phyloP scores from a whole-genome alignment of 2,113 vertebrate species.

The Excalfactoria chinensis region DNA sequence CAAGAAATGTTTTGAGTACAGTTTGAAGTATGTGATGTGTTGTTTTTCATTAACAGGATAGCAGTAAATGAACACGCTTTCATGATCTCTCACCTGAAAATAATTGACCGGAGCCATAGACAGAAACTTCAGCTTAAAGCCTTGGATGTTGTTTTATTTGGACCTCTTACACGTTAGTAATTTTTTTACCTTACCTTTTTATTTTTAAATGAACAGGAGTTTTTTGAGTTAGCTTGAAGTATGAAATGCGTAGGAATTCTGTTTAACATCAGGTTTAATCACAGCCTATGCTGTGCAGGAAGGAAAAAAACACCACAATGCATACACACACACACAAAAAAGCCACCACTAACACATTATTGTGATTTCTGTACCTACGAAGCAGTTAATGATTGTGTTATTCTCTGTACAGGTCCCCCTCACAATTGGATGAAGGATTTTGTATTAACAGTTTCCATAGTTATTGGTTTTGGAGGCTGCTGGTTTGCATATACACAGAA shows the following conservation, averaged over 20 bases:
- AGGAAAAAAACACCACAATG: background rate
- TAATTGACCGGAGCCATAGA: conserved; percentile 94
- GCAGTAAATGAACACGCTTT: conserved; percentile 94
- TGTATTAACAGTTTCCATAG: conserved; percentile 93
- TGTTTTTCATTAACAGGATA: conserved; percentile 84
- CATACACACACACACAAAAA: background rate
- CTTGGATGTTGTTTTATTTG: conserved; percentile 95
- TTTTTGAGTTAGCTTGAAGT: background rate
- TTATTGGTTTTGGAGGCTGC: conserved; percentile 97
- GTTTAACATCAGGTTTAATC: background rate
- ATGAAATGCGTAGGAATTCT: background rate
- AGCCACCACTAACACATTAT: background rate
- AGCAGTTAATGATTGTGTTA: background rate
- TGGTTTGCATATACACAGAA: conserved; percentile 99
- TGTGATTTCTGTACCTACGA: background rate
- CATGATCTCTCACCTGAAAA: conserved; percentile 93
- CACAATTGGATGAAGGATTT: conserved; percentile 99
- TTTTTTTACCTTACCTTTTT: background rate
- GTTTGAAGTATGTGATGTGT: background rate
- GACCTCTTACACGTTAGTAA: conserved; percentile 93
- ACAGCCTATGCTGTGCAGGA: background rate
- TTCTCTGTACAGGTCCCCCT: conserved; percentile 85
- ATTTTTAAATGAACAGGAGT: background rate
- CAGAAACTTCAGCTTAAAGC: conserved; percentile 98
- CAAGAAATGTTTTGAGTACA: background rate